Base-by-base conservation (phyloP, 2,113 vertebrate genomes). In the Chionis minor region DNA sequence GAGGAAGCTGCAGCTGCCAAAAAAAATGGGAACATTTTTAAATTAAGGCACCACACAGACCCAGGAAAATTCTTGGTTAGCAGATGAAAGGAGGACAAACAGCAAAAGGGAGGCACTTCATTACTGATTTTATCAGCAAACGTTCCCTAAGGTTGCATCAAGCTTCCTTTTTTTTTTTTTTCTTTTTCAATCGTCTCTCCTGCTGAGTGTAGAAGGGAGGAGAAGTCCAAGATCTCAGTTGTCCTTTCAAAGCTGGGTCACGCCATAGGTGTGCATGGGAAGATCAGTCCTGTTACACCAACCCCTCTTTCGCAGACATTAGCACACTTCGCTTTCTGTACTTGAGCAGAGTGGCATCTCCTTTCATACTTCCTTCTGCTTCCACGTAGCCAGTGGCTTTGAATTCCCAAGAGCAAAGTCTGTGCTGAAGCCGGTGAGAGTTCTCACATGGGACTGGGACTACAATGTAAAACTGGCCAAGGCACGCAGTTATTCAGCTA, bases 1-100 rank as follows among this genome's bases (percentile, higher is more conserved):
- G 42, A 94, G 85, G 81, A 92, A 94, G 67, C 59, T 83, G 82
- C 65, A 81, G 69, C 85, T 94, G 94, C 71, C 87, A 93, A 80
- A 95, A 67, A 56, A 88, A 73, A 81, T 2, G 9, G 81, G 71
- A 93, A 95, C 17, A 49, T 92, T 96, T 94, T 91, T 40, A 93
- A 81, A 92, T 86, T 78, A 93, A 81, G 88, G 72, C 32, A 94
- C 55, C 28, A 73, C 55, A 66, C 2, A 13, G 75, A 62, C 75
- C 59, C 47, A 47, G 47, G 32, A 90, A 92, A 92, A 82, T 61
- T 94, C 67, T 93, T 66, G 62, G 70, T 83, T 96, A 86, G 67
- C 79, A 86, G 86, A 86, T 28, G 32, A 90, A 86, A 80, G 54
- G 71, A 82, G 79, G 85, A 94, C 82, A 94, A 91, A 90, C 9